Conservation (phyloP, 2,888 invertebrate species). For the Acleris laterana region DNA sequence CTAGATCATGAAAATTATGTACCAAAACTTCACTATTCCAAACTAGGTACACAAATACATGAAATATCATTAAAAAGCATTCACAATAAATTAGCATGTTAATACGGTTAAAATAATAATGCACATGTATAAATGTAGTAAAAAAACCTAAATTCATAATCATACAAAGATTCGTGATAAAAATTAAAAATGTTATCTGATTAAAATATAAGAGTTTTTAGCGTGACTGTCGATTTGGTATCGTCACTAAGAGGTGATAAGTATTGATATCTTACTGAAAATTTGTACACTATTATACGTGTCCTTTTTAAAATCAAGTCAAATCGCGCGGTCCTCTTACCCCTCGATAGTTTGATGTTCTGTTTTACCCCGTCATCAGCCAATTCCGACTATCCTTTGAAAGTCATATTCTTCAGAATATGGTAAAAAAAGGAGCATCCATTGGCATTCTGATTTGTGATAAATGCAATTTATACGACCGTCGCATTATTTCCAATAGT, state of each 20-base stretch:
- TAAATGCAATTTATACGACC: conserved; percentile 28
- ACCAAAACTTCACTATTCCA: conserved; percentile 61
- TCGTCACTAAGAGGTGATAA: conserved; percentile 7
- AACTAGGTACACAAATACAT: conserved; percentile 50
- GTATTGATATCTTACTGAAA: conserved; percentile 28
- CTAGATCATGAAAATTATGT: conserved; percentile 64
- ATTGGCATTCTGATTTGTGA: conserved; percentile 38
- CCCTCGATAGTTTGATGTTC: conserved; percentile 52
- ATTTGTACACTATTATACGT: conserved; percentile 49
- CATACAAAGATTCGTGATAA: conserved; percentile 62
- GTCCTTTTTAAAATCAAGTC: conserved; percentile 77
- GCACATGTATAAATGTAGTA: conserved; percentile 47
- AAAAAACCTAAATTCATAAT: conserved; percentile 66
- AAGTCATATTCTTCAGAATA: conserved; percentile 76
- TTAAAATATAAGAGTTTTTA: conserved; percentile 63
- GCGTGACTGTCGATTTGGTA: conserved; percentile 8
- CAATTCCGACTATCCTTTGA: conserved; percentile 56
- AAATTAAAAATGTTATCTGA: conserved; percentile 74
- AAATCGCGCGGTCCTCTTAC: conserved; percentile 58
- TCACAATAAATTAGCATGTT: conserved; percentile 76
- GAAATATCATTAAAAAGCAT: conserved; percentile 57
- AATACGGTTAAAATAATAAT: conserved; percentile 82
- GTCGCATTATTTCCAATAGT: conserved; percentile 34
- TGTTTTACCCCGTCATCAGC: conserved; percentile 60
- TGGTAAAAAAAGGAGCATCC: conserved; percentile 60